Conservation (phyloP, 2,113 vertebrate genomes). For the Salvelinus fontinalis region DNA sequence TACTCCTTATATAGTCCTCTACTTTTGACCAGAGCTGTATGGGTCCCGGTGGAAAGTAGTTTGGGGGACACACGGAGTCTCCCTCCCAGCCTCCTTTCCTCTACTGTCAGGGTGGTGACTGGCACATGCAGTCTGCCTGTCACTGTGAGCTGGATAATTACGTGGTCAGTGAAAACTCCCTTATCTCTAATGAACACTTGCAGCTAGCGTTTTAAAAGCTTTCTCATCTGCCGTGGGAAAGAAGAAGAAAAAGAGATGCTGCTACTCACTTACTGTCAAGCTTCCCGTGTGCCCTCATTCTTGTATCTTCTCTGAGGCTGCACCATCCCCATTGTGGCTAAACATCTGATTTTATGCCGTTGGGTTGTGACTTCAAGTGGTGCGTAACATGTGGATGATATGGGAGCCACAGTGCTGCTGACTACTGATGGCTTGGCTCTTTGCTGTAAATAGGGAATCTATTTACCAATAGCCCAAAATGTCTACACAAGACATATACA, state of each 20-base stretch:
- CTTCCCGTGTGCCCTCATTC: slow-evolving; percentile 19
- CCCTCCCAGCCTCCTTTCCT: slow-evolving; percentile 22
- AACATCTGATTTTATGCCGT: slow-evolving; percentile 16
- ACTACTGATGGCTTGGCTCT: neutral
- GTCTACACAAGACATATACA: neutral
- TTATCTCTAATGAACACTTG: slow-evolving; percentile 82
- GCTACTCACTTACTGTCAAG: slow-evolving; percentile 19
- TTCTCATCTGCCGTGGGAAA: slow-evolving; percentile 58
- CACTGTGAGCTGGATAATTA: slow-evolving; percentile 66
- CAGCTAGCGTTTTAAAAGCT: slow-evolving; percentile 66
- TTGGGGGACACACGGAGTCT: too few relatives aligned
- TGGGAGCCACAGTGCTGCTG: neutral
- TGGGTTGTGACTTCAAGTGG: neutral
- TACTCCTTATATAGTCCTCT: too few relatives aligned
- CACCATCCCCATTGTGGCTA: slow-evolving; percentile 1
- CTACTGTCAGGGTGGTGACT: slow-evolving; percentile 55
- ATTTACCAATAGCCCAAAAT: neutral
- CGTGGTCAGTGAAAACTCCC: slow-evolving; percentile 66
- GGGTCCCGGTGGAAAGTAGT: too few relatives aligned
- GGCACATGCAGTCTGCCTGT: slow-evolving; percentile 52
- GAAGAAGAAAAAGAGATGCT: neutral
- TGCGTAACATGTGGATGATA: neutral
- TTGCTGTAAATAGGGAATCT: neutral
- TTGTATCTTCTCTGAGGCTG: slow-evolving; percentile 19
- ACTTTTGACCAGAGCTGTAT: too few relatives aligned